Conservation (phyloP, 1,140 invertebrate genomes). For the Lepidurus arcticus region DNA sequence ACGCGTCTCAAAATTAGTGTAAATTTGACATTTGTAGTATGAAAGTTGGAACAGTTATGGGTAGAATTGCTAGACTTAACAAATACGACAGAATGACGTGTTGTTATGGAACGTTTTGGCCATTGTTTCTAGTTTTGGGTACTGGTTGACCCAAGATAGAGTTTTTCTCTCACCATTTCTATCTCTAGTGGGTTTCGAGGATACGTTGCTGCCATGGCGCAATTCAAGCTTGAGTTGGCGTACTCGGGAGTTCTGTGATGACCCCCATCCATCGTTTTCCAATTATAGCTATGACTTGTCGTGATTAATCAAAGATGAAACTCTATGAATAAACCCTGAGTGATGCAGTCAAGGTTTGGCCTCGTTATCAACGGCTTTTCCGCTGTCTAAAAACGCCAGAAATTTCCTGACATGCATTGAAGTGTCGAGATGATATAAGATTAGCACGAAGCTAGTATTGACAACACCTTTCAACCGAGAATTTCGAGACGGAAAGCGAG, state of each 20-base stretch:
- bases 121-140: no score
- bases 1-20: no score
- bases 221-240: neutral
- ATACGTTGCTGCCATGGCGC: neutral
- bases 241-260: neutral
- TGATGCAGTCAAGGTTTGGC: no score
- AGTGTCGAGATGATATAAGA: neutral
- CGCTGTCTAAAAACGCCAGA: neutral
- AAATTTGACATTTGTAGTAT: no score
- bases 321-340: neutral
- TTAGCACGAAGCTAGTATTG: neutral
- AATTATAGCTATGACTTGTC: neutral
- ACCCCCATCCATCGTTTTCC: neutral
- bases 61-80: no score
- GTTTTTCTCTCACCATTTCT: neutral
- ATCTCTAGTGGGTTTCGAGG: neutral
- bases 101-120: no score
- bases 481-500: neutral
- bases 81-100: no score
- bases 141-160: neutral
- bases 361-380: neutral
- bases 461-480: neutral
- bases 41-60: no score
- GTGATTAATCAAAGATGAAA: neutral
- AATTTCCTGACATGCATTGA: neutral